phyloP scores from a whole-genome alignment of 2,888 invertebrate species.

The Melipona bicolor region DNA sequence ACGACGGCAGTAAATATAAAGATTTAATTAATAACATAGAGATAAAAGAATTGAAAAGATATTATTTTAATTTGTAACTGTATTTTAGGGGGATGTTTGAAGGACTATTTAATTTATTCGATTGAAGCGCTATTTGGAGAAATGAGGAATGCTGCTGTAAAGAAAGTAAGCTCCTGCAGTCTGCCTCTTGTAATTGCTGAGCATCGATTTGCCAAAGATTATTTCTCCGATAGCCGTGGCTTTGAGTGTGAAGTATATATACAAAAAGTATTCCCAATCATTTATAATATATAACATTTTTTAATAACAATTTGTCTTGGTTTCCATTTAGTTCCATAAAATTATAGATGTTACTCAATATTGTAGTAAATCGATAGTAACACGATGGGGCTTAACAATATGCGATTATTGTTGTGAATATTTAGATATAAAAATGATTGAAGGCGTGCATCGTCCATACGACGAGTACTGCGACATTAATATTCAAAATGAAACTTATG shows the following conservation, averaged over 20 bases:
- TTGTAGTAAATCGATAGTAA: slow-evolving; percentile 79
- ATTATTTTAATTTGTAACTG: slow-evolving; percentile 7
- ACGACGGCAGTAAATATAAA: slow-evolving; percentile 62
- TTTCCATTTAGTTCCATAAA: slow-evolving; percentile 70
- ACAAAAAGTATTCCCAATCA: neutral
- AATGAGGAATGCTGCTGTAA: slow-evolving; percentile 73
- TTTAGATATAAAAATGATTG: slow-evolving; percentile 69
- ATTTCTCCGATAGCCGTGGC: slow-evolving; percentile 76
- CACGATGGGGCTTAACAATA: slow-evolving; percentile 82
- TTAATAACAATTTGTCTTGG: neutral
- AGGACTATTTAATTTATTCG: slow-evolving; percentile 74
- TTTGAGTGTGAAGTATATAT: slow-evolving; percentile 82
- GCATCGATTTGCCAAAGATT: slow-evolving; percentile 82
- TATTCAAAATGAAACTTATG: fast-evolving
- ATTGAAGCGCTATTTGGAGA: slow-evolving; percentile 79
- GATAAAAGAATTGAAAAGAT: no score
- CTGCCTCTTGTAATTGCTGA: slow-evolving; percentile 70
- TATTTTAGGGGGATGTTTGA: slow-evolving; percentile 5
- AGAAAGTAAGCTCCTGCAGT: neutral
- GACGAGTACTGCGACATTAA: fast-evolving
- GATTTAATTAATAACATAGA: neutral
- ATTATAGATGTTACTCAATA: slow-evolving; percentile 55
- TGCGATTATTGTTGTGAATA: slow-evolving; percentile 77
- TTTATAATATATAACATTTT: neutral
- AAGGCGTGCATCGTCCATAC: slow-evolving; percentile 78